phyloP scores from a whole-genome alignment of 2,797 vertebrate species.

The Chiloscyllium punctatum region DNA sequence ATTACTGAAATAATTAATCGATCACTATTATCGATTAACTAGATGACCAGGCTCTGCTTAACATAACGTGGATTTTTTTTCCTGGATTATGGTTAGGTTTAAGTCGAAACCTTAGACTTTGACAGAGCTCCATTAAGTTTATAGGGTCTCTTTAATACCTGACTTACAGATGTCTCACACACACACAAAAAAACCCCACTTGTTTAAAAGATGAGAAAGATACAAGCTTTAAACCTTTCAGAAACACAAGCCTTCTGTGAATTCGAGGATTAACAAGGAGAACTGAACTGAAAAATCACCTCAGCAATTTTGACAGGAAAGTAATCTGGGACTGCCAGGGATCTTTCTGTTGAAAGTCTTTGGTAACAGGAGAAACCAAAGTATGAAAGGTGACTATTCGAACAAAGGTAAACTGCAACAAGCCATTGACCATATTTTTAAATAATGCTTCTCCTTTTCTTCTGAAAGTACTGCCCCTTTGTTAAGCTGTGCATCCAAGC shows the following conservation, averaged over 20 bases:
- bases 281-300: not conserved
- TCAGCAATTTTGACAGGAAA: not conserved
- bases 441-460: not conserved
- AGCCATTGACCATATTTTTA: too few species aligned
- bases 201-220: not conserved
- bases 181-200: not conserved
- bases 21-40: constrained; percentile 16
- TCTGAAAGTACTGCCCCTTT: not conserved
- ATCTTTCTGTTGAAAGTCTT: too few species aligned
- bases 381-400: not conserved
- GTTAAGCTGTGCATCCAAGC: not conserved
- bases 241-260: not conserved
- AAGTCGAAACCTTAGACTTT: not conserved
- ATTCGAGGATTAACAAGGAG: not conserved
- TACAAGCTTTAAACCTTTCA: not conserved
- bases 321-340: not conserved
- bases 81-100: too few species aligned
- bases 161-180: too few species aligned
- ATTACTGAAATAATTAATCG: constrained; percentile 38
- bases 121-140: not conserved
- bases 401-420: too few species aligned
- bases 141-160: not conserved
- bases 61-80: not conserved
- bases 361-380: not conserved
- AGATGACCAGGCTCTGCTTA: not conserved